Conservation (phyloP, 2,888 invertebrate genomes). For the Lampropteryx suffumata region DNA sequence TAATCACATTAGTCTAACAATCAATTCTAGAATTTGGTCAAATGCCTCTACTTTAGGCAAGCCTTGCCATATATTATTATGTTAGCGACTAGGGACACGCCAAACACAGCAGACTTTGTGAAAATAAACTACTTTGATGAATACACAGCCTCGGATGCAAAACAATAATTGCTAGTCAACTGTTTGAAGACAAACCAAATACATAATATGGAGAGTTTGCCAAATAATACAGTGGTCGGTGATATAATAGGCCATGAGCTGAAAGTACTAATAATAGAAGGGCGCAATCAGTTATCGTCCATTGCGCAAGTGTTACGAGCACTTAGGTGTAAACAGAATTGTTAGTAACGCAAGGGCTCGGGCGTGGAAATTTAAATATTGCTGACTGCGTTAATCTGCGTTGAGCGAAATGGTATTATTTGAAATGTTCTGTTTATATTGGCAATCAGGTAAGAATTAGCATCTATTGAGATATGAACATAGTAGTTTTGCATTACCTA, state of each 20-base stretch:
- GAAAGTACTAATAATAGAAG: conserved; percentile 50
- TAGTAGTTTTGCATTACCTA: conserved; percentile 40
- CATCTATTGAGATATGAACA: conserved; percentile 49
- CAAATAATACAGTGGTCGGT: conserved; percentile 39
- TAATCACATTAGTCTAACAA: too few species aligned
- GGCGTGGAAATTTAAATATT: conserved; percentile 40
- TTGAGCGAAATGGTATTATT: conserved; percentile 27
- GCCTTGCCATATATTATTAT: too few species aligned
- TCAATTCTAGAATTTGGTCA: too few species aligned
- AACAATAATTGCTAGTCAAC: too few species aligned
- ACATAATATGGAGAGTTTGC: conserved; percentile 34
- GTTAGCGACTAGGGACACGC: too few species aligned
- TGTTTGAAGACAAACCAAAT: conserved; percentile 14
- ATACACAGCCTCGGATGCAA: too few species aligned
- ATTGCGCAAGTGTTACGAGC: conserved; percentile 50
- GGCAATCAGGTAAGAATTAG: too few species aligned
- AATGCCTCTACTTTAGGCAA: too few species aligned
- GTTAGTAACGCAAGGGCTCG: conserved; percentile 52
- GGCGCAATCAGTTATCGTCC: conserved; percentile 53
- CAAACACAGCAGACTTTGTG: neutral
- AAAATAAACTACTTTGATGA: neutral
- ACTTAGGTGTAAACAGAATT: conserved; percentile 55
- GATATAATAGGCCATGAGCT: conserved; percentile 45
- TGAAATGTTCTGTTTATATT: conserved; percentile 30
- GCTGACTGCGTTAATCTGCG: conserved; percentile 26